Conservation (phyloP, 30 jellyfish, hydroid and myxozoan species). For the Rhopilema esculentum region DNA sequence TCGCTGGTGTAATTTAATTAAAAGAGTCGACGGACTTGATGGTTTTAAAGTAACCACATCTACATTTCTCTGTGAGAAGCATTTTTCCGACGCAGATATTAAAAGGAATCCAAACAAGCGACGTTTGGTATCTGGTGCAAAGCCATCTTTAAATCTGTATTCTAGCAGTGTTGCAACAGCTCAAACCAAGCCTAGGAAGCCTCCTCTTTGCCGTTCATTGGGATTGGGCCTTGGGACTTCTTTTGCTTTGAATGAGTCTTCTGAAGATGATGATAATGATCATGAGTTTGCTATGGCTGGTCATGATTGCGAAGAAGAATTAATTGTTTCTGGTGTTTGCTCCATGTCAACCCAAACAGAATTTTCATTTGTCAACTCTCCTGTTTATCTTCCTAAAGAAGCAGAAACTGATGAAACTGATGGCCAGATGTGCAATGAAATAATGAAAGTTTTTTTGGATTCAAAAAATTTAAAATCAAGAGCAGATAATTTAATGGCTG, state of each 20-base stretch:
- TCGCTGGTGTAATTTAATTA: conserved; percentile 48
- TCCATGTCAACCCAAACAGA: conserved; percentile 33
- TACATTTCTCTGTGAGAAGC: conserved; percentile 31
- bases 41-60: conserved; percentile 53
- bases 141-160: conserved; percentile 16
- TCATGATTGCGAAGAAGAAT: not conserved
- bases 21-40: conserved; percentile 51
- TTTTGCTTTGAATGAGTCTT: conserved; percentile 2
- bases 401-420: conserved; percentile 17
- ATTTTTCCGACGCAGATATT: conserved; percentile 26
- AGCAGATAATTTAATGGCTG: conserved; percentile 1
- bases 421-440: not conserved
- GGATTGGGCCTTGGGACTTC: conserved; percentile 4
- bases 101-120: conserved; percentile 22
- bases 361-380: conserved; percentile 20
- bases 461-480: not conserved
- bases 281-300: not conserved
- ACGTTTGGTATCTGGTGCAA: conserved; percentile 13
- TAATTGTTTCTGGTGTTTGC: conserved; percentile 10
- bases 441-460: conserved; percentile 17
- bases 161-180: conserved; percentile 16
- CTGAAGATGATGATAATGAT: not conserved
- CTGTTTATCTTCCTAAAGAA: conserved; percentile 34
- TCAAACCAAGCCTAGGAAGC: conserved; percentile 14
- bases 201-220: conserved; percentile 16